These are phyloP conservation scores for Chrysogorgia sp. DNA, from an alignment of 92 coral and sea anemone species.

Conservation along the genomic window DNA sequence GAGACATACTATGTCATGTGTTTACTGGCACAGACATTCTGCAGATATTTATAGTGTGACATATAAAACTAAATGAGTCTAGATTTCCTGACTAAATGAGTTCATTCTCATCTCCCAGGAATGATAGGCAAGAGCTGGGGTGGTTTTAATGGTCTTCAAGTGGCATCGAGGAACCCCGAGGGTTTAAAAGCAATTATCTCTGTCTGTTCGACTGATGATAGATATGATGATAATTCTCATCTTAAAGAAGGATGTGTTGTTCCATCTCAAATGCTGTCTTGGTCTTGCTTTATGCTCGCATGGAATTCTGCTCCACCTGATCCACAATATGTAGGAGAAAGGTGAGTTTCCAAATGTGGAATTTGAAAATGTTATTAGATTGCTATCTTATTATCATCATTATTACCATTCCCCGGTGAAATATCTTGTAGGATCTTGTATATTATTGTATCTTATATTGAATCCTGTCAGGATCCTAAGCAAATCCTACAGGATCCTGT, in stretches of 20 bases:
- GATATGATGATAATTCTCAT: constrained; percentile 72
- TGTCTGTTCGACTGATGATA: constrained; percentile 72
- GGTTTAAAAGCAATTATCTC: constrained; percentile 73
- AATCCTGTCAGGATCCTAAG: no score
- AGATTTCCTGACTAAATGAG: no score
- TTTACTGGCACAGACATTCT: no score
- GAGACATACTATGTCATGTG: no score
- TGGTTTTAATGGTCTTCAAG: constrained; percentile 82
- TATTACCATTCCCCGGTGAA: no score
- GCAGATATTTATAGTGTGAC: no score
- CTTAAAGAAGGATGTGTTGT: constrained; percentile 73
- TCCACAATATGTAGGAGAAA: constrained; percentile 59
- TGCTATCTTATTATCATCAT: no score
- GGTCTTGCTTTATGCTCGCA: constrained; percentile 70
- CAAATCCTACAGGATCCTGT: no score
- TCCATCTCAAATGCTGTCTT: constrained; percentile 65
- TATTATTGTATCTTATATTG: no score
- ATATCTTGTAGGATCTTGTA: no score
- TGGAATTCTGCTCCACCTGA: constrained; percentile 73
- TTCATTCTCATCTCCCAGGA: constrained; percentile 52
- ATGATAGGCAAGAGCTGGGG: constrained; percentile 92
- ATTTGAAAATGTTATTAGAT: no score
- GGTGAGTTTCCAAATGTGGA: constrained; percentile 28
- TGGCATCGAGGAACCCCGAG: constrained; percentile 69
- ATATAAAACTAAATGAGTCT: no score